A percentile compares a stretch with the other conserved stretches of the same genome.
Evolutionary conservation across 2,888 invertebrate species (phyloP).

Genomic region (Helleia helle): DNA sequence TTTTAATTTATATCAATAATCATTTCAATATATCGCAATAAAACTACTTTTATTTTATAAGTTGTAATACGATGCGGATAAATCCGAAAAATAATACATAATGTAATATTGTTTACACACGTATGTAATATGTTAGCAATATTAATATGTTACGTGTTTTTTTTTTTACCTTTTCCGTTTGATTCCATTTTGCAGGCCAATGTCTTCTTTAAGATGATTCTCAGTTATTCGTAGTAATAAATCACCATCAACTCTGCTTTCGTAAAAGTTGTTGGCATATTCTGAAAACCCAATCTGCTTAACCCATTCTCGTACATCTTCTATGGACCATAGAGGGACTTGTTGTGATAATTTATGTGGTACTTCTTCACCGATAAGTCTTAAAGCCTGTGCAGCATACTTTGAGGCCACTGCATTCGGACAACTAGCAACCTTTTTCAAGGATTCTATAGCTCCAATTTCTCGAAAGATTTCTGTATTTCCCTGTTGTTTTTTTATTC

Average conservation of each 20-base stretch:
- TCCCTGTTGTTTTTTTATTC: constrained; percentile 95
- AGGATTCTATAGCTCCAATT: constrained; percentile 95
- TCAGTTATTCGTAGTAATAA: constrained; percentile 92
- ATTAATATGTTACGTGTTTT: no score
- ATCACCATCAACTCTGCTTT: constrained; percentile 97
- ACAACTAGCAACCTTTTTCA: constrained; percentile 97
- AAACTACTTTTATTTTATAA: no score
- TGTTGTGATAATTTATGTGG: constrained; percentile 98
- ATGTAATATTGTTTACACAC: no score
- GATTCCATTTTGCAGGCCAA: constrained; percentile 94
- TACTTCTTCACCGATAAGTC: constrained; percentile 95
- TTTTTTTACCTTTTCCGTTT: constrained; percentile 82
- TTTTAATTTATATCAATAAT: no score
- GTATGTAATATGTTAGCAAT: not conserved
- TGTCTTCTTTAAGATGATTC: constrained; percentile 93
- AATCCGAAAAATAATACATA: no score
- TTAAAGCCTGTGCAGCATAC: constrained; percentile 93
- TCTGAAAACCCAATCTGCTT: constrained; percentile 96
- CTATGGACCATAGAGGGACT: constrained; percentile 97
- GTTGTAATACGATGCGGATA: no score
- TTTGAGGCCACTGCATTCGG: constrained; percentile 98
- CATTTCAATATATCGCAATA: no score
- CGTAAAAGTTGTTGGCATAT: constrained; percentile 87
- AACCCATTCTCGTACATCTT: constrained; percentile 98
- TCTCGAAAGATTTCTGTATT: constrained; percentile 93